Conservation (phyloP, 2,113 vertebrate species). For the Apteryx owenii region DNA sequence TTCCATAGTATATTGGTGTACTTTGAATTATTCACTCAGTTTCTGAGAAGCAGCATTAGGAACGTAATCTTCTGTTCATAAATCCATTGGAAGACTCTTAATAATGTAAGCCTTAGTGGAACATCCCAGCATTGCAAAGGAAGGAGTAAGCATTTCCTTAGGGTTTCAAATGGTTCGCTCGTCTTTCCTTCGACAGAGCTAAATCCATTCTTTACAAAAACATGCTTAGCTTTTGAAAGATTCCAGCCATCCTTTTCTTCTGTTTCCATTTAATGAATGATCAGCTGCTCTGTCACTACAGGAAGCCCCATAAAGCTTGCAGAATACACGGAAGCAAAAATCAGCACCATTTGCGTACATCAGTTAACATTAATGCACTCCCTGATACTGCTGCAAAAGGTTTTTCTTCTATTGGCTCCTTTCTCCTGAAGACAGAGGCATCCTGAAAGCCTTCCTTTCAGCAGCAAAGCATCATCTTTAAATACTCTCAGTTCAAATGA, state of each 20-base stretch:
- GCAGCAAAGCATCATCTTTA: not conserved
- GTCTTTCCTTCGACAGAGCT: not conserved
- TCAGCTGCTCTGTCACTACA: not conserved
- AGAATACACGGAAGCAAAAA: not conserved
- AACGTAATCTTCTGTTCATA: constrained; percentile 57
- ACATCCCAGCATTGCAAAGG: constrained; percentile 19
- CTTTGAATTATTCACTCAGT: constrained; percentile 50
- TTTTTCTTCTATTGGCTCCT: not conserved
- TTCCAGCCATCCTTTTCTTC: not conserved
- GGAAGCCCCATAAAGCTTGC: not conserved
- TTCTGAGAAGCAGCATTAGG: constrained; percentile 65
- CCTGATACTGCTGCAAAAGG: not conserved
- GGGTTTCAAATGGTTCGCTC: not conserved
- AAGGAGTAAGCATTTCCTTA: constrained; percentile 48
- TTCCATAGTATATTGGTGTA: not conserved
- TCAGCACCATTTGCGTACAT: not conserved
- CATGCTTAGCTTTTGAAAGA: not conserved
- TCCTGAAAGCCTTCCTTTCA: not conserved
- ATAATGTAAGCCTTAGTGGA: constrained; percentile 58
- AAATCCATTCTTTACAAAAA: not conserved
- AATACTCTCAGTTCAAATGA: not conserved
- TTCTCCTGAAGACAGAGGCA: not conserved
- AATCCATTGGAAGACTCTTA: constrained; percentile 66
- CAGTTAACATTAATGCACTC: not conserved
- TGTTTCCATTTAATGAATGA: not conserved